Base-by-base conservation (phyloP, 2,113 vertebrate species). In the Crocuta crocuta region DNA sequence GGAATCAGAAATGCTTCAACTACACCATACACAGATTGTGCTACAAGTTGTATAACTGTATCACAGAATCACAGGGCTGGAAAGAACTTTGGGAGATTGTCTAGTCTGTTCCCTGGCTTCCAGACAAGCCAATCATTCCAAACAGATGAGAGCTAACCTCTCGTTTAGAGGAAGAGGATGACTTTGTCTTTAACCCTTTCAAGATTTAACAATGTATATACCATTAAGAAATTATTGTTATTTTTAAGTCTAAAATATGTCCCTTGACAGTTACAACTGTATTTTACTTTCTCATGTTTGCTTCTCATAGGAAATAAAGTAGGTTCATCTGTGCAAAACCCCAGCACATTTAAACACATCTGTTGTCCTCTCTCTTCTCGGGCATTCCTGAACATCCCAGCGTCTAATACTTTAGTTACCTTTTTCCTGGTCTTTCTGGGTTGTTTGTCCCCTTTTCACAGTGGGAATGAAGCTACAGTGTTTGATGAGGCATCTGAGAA, bases 101-200 rank as follows among this genome's bases (percentile, higher is more conserved):
- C 95, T 97, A 7, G 71, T 73, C 93, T 96, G 21, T 71, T 87
- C 68, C 48, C 43, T 98, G 97, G 97, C 94, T 95, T 84, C 68
- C 31, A 43, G 95, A 97, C 91, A 97, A 94, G 85, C 81, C 97
- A 91, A 85, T 73, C 97, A 98, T 97, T 97, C 97, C 97, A 96
- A 93, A 96, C 66, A 89, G 95, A 98, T 97, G 97, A 98, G 95
- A 85, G 24, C 66, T 58, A 86, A 97, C 84, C 66, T 92, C 74
- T 58, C 21, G 83, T 94, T 95, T 35, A 43, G 61, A 89, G 53
- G 68, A 89, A n/a, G 74, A 84, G 28, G 55, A 63, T 35, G 61
- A 53, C 45, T 78, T 24, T 55, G 83, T 73, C 48, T 92, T 97
- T 97, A 97, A 95, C 92, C 76, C 81, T 76, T 91, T 66, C 87